Evolutionary conservation across 2,888 invertebrate species (phyloP).

Genomic region (Hyposoter dolosus): DNA sequence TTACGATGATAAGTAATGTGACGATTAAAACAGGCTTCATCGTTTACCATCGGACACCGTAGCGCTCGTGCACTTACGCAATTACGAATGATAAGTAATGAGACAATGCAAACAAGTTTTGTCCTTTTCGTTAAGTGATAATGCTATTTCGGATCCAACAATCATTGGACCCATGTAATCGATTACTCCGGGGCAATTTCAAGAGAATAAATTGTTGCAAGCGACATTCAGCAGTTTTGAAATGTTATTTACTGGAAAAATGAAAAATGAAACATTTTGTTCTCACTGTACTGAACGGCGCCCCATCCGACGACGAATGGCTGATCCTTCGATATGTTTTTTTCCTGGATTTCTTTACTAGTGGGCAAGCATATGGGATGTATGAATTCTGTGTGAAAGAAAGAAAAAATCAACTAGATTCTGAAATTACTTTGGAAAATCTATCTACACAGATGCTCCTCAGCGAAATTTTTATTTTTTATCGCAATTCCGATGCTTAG

Average conservation of each 20-base stretch:
- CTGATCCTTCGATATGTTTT: slow-evolving; percentile 86
- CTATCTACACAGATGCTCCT: too few relatives aligned
- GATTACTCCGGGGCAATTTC: not conserved
- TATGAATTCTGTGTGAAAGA: slow-evolving; percentile 86
- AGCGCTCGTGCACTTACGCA: not conserved
- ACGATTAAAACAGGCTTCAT: not conserved
- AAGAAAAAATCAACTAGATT: slow-evolving; percentile 79
- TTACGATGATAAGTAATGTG: not conserved
- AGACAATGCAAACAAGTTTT: not conserved
- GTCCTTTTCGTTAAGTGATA: not conserved
- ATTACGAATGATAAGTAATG: not conserved
- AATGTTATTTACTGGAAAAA: not conserved
- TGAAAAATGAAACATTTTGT: not conserved
- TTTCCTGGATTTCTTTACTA: slow-evolving; percentile 86
- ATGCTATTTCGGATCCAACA: not conserved
- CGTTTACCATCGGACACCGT: not conserved
- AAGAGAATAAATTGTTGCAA: not conserved
- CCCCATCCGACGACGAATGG: slow-evolving; percentile 94
- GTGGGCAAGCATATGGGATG: slow-evolving; percentile 92
- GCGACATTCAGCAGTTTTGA: slow-evolving; percentile 72
- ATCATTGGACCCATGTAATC: not conserved
- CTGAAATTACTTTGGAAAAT: not conserved
- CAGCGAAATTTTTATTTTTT: too few relatives aligned
- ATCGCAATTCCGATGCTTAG: too few relatives aligned
- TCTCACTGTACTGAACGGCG: slow-evolving; percentile 89